Conservation (phyloP, 2,797 vertebrate genomes). For the Ctenopoma multispine region DNA sequence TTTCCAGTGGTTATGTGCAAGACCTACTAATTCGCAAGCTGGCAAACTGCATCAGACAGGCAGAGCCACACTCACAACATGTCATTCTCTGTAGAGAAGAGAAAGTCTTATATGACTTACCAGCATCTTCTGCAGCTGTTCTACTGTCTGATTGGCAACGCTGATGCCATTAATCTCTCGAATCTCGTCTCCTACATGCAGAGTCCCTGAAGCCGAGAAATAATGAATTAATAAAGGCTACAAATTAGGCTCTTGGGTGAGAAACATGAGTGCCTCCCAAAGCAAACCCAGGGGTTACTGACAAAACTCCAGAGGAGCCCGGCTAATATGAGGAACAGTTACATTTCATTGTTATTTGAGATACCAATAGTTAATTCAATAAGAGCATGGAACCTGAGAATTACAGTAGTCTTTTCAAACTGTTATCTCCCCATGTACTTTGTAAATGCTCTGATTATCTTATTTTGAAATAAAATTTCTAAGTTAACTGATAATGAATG, state of each 20-base stretch:
- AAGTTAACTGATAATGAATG: neutral
- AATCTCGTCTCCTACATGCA: conserved; percentile 98
- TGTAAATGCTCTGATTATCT: neutral
- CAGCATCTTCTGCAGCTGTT: conserved; percentile 99
- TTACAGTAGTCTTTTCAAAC: neutral
- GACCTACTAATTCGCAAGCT: too few species aligned
- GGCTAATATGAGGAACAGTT: conserved; percentile 12
- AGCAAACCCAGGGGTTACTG: neutral
- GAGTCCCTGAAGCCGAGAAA: conserved; percentile 86
- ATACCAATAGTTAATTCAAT: conserved; percentile 1
- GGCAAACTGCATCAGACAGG: too few species aligned
- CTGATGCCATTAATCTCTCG: conserved; percentile 98
- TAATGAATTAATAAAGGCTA: conserved; percentile 22
- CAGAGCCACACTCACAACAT: too few species aligned
- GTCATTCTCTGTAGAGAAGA: too few species aligned
- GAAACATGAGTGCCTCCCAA: neutral
- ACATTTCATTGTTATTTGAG: conserved; percentile 15
- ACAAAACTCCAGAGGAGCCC: neutral
- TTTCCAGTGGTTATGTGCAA: too few species aligned
- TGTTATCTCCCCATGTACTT: neutral
- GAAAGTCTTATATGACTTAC: conserved; percentile 67
- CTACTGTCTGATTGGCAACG: conserved; percentile 98
- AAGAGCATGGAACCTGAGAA: neutral
- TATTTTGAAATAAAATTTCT: neutral
- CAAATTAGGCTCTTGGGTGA: conserved; percentile 25